Evolutionary conservation across 2,888 invertebrate species (phyloP).

Genomic region (Xylophagus ater): DNA sequence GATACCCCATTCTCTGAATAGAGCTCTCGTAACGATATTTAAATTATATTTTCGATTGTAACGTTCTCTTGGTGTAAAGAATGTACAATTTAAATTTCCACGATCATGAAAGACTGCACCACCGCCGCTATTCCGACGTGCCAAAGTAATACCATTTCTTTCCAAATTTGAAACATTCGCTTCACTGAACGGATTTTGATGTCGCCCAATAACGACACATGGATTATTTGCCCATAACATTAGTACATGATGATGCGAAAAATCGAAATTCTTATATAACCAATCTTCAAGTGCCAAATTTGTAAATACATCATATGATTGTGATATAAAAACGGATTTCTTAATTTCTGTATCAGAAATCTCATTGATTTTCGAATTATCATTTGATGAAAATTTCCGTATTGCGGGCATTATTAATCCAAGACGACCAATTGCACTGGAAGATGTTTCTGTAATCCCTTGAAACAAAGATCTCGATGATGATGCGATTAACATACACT

Average conservation of each 20-base stretch:
- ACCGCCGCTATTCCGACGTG: slow-evolving; percentile 88
- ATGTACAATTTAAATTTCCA: slow-evolving; percentile 87
- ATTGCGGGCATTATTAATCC: slow-evolving; percentile 31
- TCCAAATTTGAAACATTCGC: slow-evolving; percentile 61
- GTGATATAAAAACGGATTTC: slow-evolving; percentile 85
- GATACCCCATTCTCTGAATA: slow-evolving; percentile 72
- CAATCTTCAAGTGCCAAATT: slow-evolving; percentile 95
- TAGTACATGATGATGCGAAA: slow-evolving; percentile 70
- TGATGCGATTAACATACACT: slow-evolving; percentile 7
- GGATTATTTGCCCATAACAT: slow-evolving; percentile 90
- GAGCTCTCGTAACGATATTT: slow-evolving; percentile 69
- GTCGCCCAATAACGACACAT: slow-evolving; percentile 89
- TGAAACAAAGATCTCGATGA: slow-evolving; percentile 5
- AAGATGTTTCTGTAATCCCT: background rate
- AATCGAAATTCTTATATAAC: slow-evolving; percentile 81
- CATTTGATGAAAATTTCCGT: slow-evolving; percentile 19
- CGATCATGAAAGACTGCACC: slow-evolving; percentile 94
- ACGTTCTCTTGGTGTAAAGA: slow-evolving; percentile 71
- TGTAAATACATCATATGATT: slow-evolving; percentile 78
- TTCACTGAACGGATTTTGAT: slow-evolving; percentile 95
- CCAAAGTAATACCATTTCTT: slow-evolving; percentile 60
- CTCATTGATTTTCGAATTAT: slow-evolving; percentile 20
- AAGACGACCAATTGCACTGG: no score
- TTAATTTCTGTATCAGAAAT: slow-evolving; percentile 46
- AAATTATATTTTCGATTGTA: slow-evolving; percentile 84